A percentile compares a stretch with the other conserved stretches of the same genome.
phyloP scores from a whole-genome alignment of 1,140 invertebrate genomes.

The Drosophila yakuba region DNA sequence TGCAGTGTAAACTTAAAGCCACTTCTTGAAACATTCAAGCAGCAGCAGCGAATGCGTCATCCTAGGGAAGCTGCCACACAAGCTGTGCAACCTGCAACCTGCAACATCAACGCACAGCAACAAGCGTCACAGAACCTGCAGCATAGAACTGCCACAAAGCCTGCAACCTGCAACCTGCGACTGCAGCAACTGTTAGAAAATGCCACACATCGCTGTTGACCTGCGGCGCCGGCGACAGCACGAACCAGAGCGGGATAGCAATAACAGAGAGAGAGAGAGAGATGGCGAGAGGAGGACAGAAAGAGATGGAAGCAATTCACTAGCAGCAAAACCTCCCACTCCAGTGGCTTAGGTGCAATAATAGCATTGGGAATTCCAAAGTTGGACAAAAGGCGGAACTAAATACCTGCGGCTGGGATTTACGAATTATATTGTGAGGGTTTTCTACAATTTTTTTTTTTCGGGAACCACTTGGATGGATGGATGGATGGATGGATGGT shows the following conservation, averaged over 20 bases:
- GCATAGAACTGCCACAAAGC: background rate
- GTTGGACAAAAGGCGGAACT: conserved; percentile 79
- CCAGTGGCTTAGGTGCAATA: conserved; percentile 78
- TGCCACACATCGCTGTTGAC: conserved; percentile 42
- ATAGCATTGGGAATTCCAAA: conserved; percentile 81
- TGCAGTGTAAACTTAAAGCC: background rate
- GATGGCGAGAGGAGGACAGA: background rate
- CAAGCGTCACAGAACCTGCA: background rate
- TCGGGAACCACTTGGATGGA: conserved; percentile 17
- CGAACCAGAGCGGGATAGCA: conserved; percentile 34
- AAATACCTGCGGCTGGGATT: conserved; percentile 83
- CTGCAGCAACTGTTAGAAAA: background rate
- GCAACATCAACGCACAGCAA: conserved; percentile 7
- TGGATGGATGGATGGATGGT: background rate
- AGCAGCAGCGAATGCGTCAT: too few relatives aligned
- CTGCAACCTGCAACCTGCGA: background rate
- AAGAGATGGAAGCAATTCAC: background rate
- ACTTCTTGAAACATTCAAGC: background rate
- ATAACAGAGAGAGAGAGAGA: background rate
- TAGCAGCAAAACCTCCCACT: conserved; percentile 11
- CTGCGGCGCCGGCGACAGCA: conserved; percentile 73
- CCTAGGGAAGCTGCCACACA: background rate
- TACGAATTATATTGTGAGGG: conserved; percentile 71
- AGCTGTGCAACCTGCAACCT: conserved; percentile 1
- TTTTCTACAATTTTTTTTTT: background rate